Percentiles rank a stretch among this genome's conserved stretches.
These are phyloP conservation scores for Chondrosia reniformis DNA, from an alignment of 37 sponge, comb jelly and placozoan species.

Conservation along the genomic window DNA sequence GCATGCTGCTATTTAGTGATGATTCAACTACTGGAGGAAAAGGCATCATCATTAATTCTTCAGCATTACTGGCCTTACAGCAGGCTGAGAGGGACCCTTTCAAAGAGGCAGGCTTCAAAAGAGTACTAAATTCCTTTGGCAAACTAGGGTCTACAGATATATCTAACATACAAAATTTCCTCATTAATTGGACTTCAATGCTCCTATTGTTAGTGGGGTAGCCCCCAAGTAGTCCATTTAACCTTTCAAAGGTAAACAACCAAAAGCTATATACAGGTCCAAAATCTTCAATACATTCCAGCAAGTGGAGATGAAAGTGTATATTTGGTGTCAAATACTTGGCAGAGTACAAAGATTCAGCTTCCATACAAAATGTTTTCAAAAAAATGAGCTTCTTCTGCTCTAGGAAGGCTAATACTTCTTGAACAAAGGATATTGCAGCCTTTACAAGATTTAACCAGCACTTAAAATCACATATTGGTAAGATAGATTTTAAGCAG, in stretches of 20 bases:
- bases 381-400: too few relatives aligned
- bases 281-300: conserved; percentile 49
- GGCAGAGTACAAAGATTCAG: conserved; percentile 32
- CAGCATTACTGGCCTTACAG: too few relatives aligned
- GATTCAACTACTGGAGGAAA: too few relatives aligned
- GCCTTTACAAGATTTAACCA: conserved; percentile 57
- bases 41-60: too few relatives aligned
- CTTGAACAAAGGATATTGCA: neutral
- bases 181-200: conserved; percentile 50
- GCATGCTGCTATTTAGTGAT: too few relatives aligned
- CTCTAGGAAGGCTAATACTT: neutral
- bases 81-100: too few relatives aligned
- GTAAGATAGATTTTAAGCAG: conserved; percentile 16
- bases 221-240: conserved; percentile 56
- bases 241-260: conserved; percentile 53
- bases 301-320: conserved; percentile 40
- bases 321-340: conserved; percentile 38
- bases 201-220: conserved; percentile 31
- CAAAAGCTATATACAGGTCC: conserved; percentile 62
- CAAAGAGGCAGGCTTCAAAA: too few relatives aligned
- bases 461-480: conserved; percentile 16
- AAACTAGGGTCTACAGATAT: too few relatives aligned
- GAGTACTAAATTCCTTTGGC: too few relatives aligned
- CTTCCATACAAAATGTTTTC: conserved; percentile 26
- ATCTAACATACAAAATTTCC: too few relatives aligned